Conservation (phyloP, 2,113 vertebrate species). For the Rhinogobius similis region DNA sequence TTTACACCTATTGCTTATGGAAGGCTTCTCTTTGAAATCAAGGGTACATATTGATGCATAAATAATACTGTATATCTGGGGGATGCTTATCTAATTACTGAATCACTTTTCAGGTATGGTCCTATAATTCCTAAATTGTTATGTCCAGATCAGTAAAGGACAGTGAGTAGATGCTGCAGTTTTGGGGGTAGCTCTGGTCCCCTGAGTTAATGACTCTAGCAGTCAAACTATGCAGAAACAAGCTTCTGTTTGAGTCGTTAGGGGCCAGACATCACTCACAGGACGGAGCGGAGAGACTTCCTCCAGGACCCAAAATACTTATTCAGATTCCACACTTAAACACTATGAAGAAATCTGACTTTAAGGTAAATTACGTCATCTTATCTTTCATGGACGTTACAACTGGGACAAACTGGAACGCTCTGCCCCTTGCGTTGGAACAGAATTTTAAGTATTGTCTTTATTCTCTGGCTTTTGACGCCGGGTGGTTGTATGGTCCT, state of each 20-base stretch:
- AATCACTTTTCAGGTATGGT: background rate
- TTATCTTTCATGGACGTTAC: slow-evolving; percentile 8
- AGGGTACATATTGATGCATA: no score
- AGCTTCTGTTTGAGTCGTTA: slow-evolving; percentile 77
- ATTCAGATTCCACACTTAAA: slow-evolving; percentile 19
- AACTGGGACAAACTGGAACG: background rate
- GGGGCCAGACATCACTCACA: slow-evolving; percentile 55
- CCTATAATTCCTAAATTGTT: slow-evolving; percentile 6
- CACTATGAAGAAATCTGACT: slow-evolving; percentile 18
- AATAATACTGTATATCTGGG: no score
- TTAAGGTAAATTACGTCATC: background rate
- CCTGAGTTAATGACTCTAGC: slow-evolving; percentile 64
- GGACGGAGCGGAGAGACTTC: slow-evolving; percentile 39
- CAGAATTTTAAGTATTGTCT: no score
- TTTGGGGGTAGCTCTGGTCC: slow-evolving; percentile 35
- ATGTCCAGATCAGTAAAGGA: slow-evolving; percentile 25
- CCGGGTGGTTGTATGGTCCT: no score
- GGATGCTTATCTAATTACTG: no score
- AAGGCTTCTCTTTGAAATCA: no score
- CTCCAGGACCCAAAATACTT: slow-evolving; percentile 9
- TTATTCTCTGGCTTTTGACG: no score
- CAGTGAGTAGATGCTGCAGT: slow-evolving; percentile 41
- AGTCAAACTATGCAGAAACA: slow-evolving; percentile 70
- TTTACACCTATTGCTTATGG: no score
- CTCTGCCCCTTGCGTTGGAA: no score